Evolutionary conservation across 2,113 vertebrate species (phyloP).

Genomic region (Sciurus niger): DNA sequence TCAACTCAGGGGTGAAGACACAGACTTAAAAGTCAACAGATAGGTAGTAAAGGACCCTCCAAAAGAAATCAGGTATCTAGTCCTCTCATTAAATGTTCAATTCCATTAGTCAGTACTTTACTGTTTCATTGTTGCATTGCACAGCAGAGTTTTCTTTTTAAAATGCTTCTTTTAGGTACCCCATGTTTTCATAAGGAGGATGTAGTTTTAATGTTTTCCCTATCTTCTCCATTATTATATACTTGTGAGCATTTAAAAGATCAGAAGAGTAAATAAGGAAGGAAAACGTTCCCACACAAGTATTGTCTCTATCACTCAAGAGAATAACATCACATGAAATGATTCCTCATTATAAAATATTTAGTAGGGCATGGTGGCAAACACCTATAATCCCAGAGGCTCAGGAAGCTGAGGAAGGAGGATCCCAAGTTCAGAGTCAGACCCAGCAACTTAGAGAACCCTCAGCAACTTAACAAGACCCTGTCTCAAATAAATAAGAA

Average conservation of each 20-base stretch:
- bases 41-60: background rate
- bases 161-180: background rate
- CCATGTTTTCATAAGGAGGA: background rate
- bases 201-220: conserved; percentile 29
- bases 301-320: conserved; percentile 11
- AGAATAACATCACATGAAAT: background rate
- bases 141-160: background rate
- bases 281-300: conserved; percentile 16
- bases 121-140: background rate
- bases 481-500: background rate
- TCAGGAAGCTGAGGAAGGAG: background rate
- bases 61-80: background rate
- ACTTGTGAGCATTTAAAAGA: conserved; percentile 28
- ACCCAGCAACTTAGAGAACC: too few relatives aligned
- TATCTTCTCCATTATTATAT: background rate
- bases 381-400: background rate
- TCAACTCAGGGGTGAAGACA: background rate
- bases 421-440: background rate
- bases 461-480: background rate
- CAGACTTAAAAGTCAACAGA: background rate
- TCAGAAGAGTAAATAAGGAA: background rate
- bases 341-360: conserved; percentile 7
- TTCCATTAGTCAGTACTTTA: background rate
- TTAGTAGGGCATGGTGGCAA: background rate
- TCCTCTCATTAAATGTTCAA: background rate